Evolutionary conservation across 2,113 vertebrate genomes (phyloP).

Genomic region (Cebidichthys violaceus): DNA sequence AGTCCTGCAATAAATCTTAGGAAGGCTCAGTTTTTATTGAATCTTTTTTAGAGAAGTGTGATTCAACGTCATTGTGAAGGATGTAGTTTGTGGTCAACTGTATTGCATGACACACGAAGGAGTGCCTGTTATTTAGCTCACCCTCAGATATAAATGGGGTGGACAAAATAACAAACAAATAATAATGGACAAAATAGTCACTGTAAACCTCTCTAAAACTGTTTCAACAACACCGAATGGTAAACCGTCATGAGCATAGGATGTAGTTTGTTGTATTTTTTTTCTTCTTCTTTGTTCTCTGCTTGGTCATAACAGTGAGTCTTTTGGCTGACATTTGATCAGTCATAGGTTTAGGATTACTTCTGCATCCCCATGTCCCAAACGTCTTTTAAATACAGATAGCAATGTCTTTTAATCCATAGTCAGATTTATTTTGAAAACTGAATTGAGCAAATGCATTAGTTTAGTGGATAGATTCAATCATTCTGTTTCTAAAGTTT

Average conservation of each 20-base stretch:
- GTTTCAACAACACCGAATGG: not conserved
- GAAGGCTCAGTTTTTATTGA: not conserved
- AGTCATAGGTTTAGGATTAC: not conserved
- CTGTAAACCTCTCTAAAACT: not conserved
- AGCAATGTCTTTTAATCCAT: not conserved
- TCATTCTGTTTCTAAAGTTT: not conserved
- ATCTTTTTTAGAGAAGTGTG: not conserved
- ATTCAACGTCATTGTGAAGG: not conserved
- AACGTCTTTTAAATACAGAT: not conserved
- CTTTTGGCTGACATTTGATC: not conserved
- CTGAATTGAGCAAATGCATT: not conserved
- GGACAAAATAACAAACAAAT: not conserved
- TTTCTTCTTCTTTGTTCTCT: not conserved
- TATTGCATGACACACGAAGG: not conserved
- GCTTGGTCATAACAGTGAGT: not conserved
- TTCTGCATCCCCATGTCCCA: not conserved
- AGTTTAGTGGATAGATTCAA: not conserved
- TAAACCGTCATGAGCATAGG: not conserved
- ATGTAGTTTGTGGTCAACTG: not conserved
- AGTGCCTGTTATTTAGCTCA: not conserved
- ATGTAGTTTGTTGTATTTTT: not conserved
- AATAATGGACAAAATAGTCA: not conserved
- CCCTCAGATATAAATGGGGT: not conserved
- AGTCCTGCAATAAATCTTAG: not conserved
- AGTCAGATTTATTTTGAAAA: not conserved